These are phyloP conservation scores for Drosophila sordidula DNA, from an alignment of 2,888 invertebrate genomes.

Conservation along the genomic window DNA sequence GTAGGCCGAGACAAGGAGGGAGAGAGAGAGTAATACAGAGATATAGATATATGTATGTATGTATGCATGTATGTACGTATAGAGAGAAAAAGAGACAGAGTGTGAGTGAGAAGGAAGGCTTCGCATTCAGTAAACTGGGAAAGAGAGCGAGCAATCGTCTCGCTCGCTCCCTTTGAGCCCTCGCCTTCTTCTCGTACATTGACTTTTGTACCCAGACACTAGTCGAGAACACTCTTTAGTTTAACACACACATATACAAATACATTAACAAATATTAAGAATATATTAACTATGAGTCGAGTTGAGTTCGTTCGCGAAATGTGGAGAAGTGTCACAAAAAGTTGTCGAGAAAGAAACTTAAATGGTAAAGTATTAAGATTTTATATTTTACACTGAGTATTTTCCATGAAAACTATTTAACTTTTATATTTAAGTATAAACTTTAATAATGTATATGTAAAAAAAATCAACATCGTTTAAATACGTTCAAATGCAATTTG, in stretches of 20 bases:
- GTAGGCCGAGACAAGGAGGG: slow-evolving; percentile 42
- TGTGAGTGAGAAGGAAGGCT: not conserved
- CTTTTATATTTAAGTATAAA: slow-evolving; percentile 40
- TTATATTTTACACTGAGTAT: slow-evolving; percentile 70
- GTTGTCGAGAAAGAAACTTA: slow-evolving; percentile 35
- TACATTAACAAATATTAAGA: slow-evolving; percentile 77
- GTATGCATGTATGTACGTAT: slow-evolving; percentile 15
- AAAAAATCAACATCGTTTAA: slow-evolving; percentile 55
- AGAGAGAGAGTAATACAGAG: slow-evolving; percentile 27
- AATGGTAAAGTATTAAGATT: slow-evolving; percentile 23
- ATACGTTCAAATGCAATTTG: slow-evolving; percentile 83
- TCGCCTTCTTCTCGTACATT: slow-evolving; percentile 47
- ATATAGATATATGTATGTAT: slow-evolving; percentile 26
- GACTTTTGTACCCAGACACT: slow-evolving; percentile 60
- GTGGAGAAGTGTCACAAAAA: slow-evolving; percentile 46
- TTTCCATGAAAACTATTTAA: slow-evolving; percentile 66
- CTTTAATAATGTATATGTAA: slow-evolving; percentile 31
- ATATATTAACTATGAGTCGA: slow-evolving; percentile 42
- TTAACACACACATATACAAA: slow-evolving; percentile 76
- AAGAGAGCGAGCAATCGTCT: slow-evolving; percentile 10
- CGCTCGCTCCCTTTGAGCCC: slow-evolving; percentile 20
- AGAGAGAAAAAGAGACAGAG: slow-evolving; percentile 16
- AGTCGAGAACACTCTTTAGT: slow-evolving; percentile 17
- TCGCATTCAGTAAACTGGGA: not conserved
- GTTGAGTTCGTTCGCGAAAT: slow-evolving; percentile 49